Percentiles rank a stretch among this genome's conserved stretches.
Evolutionary conservation across 2,797 vertebrate species (phyloP).

Genomic region (Pangasius krempfi): DNA sequence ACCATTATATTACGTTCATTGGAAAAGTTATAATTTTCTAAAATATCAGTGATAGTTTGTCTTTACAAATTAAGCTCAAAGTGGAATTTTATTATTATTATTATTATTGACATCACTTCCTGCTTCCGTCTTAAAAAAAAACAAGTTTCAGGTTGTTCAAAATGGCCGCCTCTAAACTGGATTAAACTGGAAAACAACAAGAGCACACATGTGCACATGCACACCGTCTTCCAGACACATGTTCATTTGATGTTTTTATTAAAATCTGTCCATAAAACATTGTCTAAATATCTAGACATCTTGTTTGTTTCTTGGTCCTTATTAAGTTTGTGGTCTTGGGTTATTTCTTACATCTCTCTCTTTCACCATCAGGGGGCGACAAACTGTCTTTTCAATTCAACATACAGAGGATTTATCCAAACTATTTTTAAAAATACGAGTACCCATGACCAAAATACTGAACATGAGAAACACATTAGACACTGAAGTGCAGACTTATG

Average conservation of each 20-base stretch:
- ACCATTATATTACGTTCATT: not conserved
- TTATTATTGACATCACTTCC: not conserved
- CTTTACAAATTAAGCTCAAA: not conserved
- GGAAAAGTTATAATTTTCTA: not conserved
- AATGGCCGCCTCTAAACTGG: not conserved
- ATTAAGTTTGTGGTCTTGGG: not conserved
- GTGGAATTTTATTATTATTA: not conserved
- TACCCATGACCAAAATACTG: not conserved
- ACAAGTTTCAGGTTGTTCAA: not conserved
- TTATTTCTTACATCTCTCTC: not conserved
- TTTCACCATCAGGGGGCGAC: conserved; percentile 38
- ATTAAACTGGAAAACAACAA: not conserved
- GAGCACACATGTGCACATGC: not conserved
- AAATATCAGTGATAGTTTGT: not conserved
- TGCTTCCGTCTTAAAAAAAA: not conserved
- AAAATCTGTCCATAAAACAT: not conserved
- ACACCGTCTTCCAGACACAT: not conserved
- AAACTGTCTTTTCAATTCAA: not conserved
- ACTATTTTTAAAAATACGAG: not conserved
- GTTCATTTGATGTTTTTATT: not conserved
- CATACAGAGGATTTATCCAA: not conserved
- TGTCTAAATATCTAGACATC: not conserved
- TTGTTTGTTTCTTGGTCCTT: too few species aligned
- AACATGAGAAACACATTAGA: not conserved
- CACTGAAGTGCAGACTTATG: not conserved